Evolutionary conservation across 2,113 vertebrate genomes (phyloP).

Genomic region (Murina feae): DNA sequence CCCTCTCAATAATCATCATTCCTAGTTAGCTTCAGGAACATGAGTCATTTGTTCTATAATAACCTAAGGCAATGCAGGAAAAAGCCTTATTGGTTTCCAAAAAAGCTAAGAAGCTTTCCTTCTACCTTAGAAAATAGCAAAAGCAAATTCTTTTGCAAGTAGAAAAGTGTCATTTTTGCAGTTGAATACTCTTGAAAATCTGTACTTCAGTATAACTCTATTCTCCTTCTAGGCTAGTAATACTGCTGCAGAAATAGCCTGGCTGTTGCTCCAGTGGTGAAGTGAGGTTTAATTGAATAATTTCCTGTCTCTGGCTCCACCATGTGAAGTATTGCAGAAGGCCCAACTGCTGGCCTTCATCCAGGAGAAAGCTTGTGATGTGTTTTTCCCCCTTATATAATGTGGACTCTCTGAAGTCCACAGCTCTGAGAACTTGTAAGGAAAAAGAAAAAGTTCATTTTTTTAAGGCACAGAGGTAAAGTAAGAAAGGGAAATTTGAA

Average conservation of each 20-base stretch:
- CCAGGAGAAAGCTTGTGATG: background rate
- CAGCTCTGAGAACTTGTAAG: background rate
- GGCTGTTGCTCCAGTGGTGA: slow-evolving; percentile 46
- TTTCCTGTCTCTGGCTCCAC: slow-evolving; percentile 56
- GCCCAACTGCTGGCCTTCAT: background rate
- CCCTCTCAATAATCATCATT: background rate
- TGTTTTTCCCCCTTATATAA: background rate
- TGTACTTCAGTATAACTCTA: slow-evolving; percentile 54
- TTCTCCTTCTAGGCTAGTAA: slow-evolving; percentile 55
- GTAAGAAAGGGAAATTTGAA: background rate
- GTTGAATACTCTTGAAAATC: slow-evolving; percentile 73
- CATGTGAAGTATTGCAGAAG: slow-evolving; percentile 42
- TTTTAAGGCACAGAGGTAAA: background rate
- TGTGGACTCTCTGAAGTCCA: background rate
- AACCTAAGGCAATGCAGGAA: slow-evolving; percentile 20
- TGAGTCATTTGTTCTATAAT: background rate
- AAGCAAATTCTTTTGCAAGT: slow-evolving; percentile 56
- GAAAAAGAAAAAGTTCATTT: background rate
- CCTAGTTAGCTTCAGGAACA: slow-evolving; percentile 2
- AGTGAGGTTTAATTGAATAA: slow-evolving; percentile 61
- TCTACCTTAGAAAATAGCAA: slow-evolving; percentile 53
- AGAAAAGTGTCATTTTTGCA: slow-evolving; percentile 64
- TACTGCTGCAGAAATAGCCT: slow-evolving; percentile 50
- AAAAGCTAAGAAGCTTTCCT: slow-evolving; percentile 47
- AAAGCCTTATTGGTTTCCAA: slow-evolving; percentile 54